Percentiles rank a stretch among this genome's conserved stretches.
Conservation (phyloP, 2,113 vertebrate species). For the Aldabrachelys gigantea region DNA sequence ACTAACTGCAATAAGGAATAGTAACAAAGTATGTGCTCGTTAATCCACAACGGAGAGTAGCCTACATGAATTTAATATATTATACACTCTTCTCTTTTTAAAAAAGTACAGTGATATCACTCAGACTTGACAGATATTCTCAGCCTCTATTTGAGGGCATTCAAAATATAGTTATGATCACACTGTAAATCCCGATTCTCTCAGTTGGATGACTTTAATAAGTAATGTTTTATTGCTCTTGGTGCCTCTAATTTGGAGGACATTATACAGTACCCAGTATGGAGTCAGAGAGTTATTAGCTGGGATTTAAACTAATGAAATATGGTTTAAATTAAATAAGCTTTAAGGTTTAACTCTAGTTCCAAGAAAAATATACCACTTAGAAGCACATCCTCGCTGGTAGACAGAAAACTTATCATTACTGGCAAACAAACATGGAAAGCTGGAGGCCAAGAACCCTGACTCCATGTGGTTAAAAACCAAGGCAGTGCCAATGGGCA, state of each 20-base stretch:
- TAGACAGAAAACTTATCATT: background rate
- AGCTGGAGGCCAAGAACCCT: background rate
- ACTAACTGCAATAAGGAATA: background rate
- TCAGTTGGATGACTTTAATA: background rate
- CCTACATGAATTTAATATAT: background rate
- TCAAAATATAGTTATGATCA: background rate
- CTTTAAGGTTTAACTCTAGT: background rate
- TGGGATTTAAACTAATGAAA: background rate
- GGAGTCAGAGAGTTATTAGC: background rate
- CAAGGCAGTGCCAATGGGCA: background rate
- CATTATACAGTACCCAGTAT: background rate
- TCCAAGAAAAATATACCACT: background rate
- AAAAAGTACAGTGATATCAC: background rate
- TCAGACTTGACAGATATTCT: background rate
- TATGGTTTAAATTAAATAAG: background rate
- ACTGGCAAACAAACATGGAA: background rate
- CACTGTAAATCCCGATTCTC: background rate
- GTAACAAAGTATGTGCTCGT: background rate
- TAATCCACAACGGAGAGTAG: background rate
- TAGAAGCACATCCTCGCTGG: background rate
- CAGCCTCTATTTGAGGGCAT: background rate
- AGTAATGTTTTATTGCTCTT: background rate
- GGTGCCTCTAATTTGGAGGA: rapidly evolving
- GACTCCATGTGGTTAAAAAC: background rate
- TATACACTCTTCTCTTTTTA: background rate